A percentile compares a stretch with the other conserved stretches of the same genome.
Conservation (phyloP, 2,113 vertebrate species). For the Sitta europaea region DNA sequence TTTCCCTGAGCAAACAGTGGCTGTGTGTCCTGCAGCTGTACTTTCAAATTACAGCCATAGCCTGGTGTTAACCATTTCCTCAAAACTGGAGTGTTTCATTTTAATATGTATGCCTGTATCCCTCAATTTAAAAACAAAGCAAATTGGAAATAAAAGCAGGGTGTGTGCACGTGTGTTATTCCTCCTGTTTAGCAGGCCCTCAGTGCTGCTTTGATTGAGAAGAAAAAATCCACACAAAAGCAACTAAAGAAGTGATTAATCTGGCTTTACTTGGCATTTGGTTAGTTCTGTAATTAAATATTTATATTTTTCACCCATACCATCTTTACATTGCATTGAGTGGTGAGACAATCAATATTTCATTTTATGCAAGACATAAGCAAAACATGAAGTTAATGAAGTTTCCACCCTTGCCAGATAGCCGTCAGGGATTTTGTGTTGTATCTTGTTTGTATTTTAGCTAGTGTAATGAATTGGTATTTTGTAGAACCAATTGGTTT, state of each 20-base stretch:
- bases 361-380: background rate
- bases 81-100: background rate
- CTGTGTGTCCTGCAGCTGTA: background rate
- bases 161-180: background rate
- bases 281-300: slow-evolving; percentile 16
- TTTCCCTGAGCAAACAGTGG: background rate
- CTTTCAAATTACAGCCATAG: background rate
- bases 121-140: background rate
- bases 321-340: background rate
- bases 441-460: background rate
- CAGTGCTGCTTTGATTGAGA: background rate
- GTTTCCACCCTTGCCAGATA: background rate
- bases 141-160: background rate
- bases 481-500: background rate
- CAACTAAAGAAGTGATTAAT: background rate
- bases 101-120: background rate
- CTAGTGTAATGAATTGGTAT: background rate
- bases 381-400: slow-evolving; percentile 34
- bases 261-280: background rate
- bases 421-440: background rate
- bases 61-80: background rate
- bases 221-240: background rate
- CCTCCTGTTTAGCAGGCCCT: background rate
- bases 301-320: background rate
- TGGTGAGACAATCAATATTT: slow-evolving; percentile 1